phyloP scores from a whole-genome alignment of 2,113 vertebrate species.

The Antechinus flavipes region DNA sequence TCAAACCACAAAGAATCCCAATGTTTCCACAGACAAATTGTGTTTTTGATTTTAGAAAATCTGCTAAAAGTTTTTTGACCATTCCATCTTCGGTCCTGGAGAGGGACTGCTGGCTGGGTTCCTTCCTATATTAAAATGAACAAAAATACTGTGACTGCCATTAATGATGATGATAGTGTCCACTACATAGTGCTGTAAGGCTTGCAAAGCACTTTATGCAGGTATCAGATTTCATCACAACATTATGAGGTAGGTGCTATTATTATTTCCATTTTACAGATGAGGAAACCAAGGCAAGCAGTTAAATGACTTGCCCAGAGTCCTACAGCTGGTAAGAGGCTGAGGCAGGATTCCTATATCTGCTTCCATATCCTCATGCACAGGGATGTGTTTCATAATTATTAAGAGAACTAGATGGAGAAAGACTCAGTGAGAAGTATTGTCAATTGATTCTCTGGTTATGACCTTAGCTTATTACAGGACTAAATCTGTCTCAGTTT shows the following conservation, averaged over 20 bases:
- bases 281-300: background rate
- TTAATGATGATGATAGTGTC: background rate
- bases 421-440: background rate
- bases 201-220: background rate
- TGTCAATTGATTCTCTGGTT: background rate
- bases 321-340: background rate
- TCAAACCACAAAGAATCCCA: background rate
- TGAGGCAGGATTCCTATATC: background rate
- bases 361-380: background rate
- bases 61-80: background rate
- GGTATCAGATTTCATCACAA: background rate
- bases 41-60: background rate
- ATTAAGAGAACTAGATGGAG: background rate
- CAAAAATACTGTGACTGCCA: background rate
- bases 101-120: fast-evolving
- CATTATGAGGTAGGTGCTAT: background rate
- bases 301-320: background rate
- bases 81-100: background rate
- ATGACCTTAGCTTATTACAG: background rate
- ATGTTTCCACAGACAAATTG: fast-evolving
- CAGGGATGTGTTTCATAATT: too few relatives aligned
- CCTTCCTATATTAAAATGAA: background rate
- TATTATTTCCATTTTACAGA: background rate
- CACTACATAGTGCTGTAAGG: background rate
- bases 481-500: background rate